Evolutionary conservation across 2,797 vertebrate genomes (phyloP).

Genomic region (Hydrocynus forskahlii): DNA sequence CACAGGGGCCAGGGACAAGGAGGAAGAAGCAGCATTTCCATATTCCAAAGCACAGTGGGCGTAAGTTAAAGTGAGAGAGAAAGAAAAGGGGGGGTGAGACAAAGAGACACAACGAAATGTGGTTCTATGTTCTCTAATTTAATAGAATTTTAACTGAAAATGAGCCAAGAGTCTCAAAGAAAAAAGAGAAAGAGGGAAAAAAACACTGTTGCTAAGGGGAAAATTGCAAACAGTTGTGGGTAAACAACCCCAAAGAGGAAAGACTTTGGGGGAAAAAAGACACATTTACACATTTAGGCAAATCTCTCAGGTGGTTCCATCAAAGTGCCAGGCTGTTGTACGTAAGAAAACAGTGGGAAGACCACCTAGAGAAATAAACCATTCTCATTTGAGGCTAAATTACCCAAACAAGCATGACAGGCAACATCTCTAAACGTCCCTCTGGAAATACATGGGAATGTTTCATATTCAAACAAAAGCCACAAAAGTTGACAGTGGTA

Average conservation of each 20-base stretch:
- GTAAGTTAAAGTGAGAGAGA: conserved; percentile 35
- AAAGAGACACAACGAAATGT: conserved; percentile 39
- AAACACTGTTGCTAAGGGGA: conserved; percentile 61
- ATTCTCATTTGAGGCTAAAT: conserved; percentile 76
- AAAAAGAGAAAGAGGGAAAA: neutral
- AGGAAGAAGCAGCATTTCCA: conserved; percentile 77
- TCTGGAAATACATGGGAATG: conserved; percentile 63
- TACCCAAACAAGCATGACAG: conserved; percentile 76
- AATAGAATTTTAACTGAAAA: conserved; percentile 25
- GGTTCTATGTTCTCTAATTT: conserved; percentile 31
- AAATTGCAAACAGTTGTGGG: conserved; percentile 70
- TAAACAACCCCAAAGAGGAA: conserved; percentile 78
- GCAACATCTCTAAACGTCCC: conserved; percentile 70
- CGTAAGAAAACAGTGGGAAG: conserved; percentile 65
- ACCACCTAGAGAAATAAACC: conserved; percentile 78
- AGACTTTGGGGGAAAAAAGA: conserved; percentile 67
- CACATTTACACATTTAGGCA: conserved; percentile 69
- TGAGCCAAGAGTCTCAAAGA: conserved; percentile 49
- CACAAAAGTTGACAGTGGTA: conserved; percentile 63
- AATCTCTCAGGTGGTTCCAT: conserved; percentile 82
- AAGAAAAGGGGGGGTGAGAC: neutral
- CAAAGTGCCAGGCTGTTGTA: conserved; percentile 68
- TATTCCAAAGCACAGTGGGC: conserved; percentile 72
- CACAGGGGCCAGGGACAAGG: conserved; percentile 70
- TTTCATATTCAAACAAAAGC: conserved; percentile 67